Evolutionary conservation across 2,113 vertebrate genomes (phyloP), one percentile per base, ranked within the genome.

Genomic region (Stigmatopora argus): DNA sequence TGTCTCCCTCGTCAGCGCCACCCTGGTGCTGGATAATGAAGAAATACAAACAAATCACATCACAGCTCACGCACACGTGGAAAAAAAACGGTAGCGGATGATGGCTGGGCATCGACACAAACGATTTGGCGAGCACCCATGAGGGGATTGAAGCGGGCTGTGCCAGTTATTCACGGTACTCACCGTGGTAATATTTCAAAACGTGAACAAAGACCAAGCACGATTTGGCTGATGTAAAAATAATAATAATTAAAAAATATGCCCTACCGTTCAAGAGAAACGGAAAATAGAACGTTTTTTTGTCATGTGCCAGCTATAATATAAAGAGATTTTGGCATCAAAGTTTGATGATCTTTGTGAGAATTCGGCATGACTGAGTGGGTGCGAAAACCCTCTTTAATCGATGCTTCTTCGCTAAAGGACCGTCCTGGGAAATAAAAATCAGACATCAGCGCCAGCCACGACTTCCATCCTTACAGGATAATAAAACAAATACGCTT

Each of bases 11-110:
- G 46, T 45, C 67, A 63, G 66, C 57, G 35, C 21, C 51, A 51
- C 44, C 49, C 64, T 76, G 55, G 67, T 57, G 65, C 34, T 73
- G 71, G 73, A 73, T 74, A 67, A 83, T 80, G 75, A 77, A 66
- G 56, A 67, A 73, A 80, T 66, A 67, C 74, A 75, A 83, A 85
- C 69, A 78, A 61, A 61, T 61, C 59, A 45, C 21, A 61, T 35
- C 61, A 58, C 58, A 10, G 19, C 19, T 1, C 18, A 1, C 2
- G 23, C 11, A 13, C 19, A 52, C 6, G 9, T 3, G 49, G 51
- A 12, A 21, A 1, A 7, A 3, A 13, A 15, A 1, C 5, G 53
- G 14, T 15, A 31, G 23, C 15, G 13, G 53, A 23, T 15, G 14
- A 56, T 18, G 71, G 78, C 70, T 73, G 4, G 79, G 65, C 66